Percentiles rank a stretch among this genome's conserved stretches.
These are phyloP conservation scores for Metridium senile DNA, from an alignment of 92 coral and sea anemone species.

Conservation along the genomic window DNA sequence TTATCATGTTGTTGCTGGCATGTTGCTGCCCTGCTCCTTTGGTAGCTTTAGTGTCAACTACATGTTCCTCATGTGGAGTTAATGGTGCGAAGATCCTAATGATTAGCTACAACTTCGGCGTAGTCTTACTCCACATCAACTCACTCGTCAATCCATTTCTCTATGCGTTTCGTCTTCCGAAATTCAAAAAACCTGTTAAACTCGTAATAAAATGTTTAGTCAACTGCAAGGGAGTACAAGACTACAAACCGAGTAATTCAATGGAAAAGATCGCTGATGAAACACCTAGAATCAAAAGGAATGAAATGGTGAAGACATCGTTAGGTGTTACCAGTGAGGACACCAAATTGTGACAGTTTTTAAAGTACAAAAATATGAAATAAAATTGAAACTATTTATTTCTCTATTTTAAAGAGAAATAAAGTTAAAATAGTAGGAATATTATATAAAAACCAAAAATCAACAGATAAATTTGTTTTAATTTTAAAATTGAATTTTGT, in stretches of 20 bases:
- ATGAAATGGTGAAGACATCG: background rate
- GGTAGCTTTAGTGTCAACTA: background rate
- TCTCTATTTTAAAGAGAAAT: too few relatives aligned
- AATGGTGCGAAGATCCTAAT: background rate
- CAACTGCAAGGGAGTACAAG: background rate
- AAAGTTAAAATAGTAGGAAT: background rate
- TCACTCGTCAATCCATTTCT: constrained; percentile 10
- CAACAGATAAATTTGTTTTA: too few relatives aligned
- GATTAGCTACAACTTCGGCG: background rate
- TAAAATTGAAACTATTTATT: too few relatives aligned
- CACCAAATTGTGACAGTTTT: background rate
- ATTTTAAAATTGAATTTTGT: too few relatives aligned
- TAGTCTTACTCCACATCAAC: background rate
- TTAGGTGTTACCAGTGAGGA: background rate
- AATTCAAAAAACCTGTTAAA: background rate
- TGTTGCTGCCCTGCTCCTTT: background rate
- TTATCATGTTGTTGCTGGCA: background rate
- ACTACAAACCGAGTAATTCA: background rate
- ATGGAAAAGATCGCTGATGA: background rate
- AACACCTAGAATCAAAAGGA: background rate
- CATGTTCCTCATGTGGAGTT: background rate
- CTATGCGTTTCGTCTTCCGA: constrained; percentile 16
- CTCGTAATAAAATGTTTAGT: background rate
- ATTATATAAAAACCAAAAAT: too few relatives aligned
- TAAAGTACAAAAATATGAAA: too few relatives aligned